A percentile compares a stretch with the other conserved stretches of the same genome.
Conservation (phyloP, 1,140 invertebrate genomes). For the Cydia strobilella region DNA sequence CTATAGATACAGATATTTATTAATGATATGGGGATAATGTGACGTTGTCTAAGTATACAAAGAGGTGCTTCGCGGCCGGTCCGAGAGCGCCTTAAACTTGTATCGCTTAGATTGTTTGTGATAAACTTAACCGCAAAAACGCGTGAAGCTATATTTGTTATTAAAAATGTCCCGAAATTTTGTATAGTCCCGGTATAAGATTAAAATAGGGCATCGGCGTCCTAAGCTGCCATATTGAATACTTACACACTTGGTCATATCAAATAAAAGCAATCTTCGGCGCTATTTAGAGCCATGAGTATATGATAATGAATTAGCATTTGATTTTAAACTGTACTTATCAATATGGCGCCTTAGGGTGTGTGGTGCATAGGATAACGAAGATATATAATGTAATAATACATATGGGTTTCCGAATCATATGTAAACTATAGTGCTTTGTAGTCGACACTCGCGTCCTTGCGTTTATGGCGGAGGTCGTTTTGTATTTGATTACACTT, state of each 20-base stretch:
- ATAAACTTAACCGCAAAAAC: conserved; percentile 13
- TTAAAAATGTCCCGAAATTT: conserved; percentile 22
- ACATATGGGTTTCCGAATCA: conserved; percentile 16
- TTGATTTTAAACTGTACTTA: background rate
- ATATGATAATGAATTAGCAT: background rate
- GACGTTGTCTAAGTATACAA: background rate
- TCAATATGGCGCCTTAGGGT: background rate
- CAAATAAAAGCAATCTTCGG: background rate
- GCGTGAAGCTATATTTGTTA: conserved; percentile 27
- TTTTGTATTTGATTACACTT: background rate
- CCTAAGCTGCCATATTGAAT: background rate
- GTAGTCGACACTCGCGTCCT: background rate
- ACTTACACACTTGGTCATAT: background rate
- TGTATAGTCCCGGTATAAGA: conserved; percentile 29
- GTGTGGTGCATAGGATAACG: background rate
- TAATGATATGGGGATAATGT: too few species aligned
- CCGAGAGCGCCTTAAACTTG: background rate
- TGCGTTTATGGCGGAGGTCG: background rate
- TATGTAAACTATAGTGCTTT: conserved; percentile 23
- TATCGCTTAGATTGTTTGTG: conserved; percentile 13
- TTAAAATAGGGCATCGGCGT: background rate
- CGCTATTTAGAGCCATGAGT: background rate
- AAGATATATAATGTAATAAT: conserved; percentile 29
- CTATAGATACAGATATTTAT: too few species aligned
- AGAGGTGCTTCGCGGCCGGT: background rate